Evolutionary conservation across 2,797 vertebrate genomes (phyloP).

Genomic region (Aeoliscus strigatus): DNA sequence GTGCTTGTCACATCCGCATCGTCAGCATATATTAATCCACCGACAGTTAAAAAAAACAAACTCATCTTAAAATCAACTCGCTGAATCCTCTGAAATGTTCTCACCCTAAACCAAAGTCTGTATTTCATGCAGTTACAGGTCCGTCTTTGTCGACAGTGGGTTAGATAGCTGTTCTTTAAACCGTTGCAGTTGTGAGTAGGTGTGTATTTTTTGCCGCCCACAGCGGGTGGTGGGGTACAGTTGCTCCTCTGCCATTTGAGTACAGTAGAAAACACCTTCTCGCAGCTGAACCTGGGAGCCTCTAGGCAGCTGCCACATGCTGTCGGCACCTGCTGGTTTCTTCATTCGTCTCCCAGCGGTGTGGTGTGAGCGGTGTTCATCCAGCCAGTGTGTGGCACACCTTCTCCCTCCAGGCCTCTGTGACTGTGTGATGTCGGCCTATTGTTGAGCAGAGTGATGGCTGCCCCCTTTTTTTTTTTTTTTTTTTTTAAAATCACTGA

Average conservation of each 20-base stretch:
- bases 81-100: too few relatives aligned
- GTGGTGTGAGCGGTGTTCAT: slow-evolving; percentile 38
- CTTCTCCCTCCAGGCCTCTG: slow-evolving; percentile 30
- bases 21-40: slow-evolving; percentile 16
- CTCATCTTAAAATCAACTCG: too few relatives aligned
- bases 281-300: slow-evolving; percentile 34
- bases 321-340: slow-evolving; percentile 19
- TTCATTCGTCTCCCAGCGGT: slow-evolving; percentile 24
- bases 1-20: slow-evolving; percentile 42
- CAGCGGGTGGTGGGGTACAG: slow-evolving; percentile 34
- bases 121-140: slow-evolving; percentile 5
- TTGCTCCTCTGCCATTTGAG: slow-evolving; percentile 45
- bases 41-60: too few relatives aligned
- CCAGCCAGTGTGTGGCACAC: slow-evolving; percentile 30
- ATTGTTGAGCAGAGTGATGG: slow-evolving; percentile 27
- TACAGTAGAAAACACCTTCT: slow-evolving; percentile 55
- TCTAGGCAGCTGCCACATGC: slow-evolving; percentile 50
- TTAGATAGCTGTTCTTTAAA: slow-evolving; percentile 42
- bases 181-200: slow-evolving; percentile 25
- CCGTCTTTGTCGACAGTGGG: slow-evolving; percentile 9
- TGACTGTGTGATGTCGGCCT: slow-evolving; percentile 26
- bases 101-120: slow-evolving; percentile 2
- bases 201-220: slow-evolving; percentile 39
- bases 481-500: too few relatives aligned
- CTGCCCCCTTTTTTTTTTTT: slow-evolving; percentile 29